Conservation (phyloP, 1,140 invertebrate genomes). For the Agraylea sexmaculata region DNA sequence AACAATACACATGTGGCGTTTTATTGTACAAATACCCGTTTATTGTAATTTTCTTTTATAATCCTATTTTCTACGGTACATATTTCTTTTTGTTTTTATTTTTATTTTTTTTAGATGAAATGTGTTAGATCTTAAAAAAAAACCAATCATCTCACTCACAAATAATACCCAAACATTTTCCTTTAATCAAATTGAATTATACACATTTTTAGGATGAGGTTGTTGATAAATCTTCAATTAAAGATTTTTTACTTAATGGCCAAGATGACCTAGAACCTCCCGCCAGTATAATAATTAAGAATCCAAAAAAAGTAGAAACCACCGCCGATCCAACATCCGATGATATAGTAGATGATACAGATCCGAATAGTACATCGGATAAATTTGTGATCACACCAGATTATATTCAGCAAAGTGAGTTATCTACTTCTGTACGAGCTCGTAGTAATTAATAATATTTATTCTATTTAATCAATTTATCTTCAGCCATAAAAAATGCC, state of each 20-base stretch:
- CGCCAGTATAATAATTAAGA: slow-evolving; percentile 23
- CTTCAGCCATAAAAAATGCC: slow-evolving; percentile 66
- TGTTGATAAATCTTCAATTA: slow-evolving; percentile 4
- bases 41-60: slow-evolving; percentile 15
- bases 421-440: not conserved
- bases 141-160: slow-evolving; percentile 1
- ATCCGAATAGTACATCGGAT: slow-evolving; percentile 36
- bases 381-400: slow-evolving; percentile 78
- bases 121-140: not conserved
- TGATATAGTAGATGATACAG: slow-evolving; percentile 23
- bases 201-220: not conserved
- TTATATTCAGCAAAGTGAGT: slow-evolving; percentile 78
- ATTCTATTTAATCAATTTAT: slow-evolving; percentile 9
- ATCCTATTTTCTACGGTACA: slow-evolving; percentile 4
- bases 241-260: slow-evolving; percentile 21
- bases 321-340: not conserved
- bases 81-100: slow-evolving; percentile 10
- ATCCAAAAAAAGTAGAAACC: slow-evolving; percentile 5
- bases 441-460: slow-evolving; percentile 18
- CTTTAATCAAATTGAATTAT: slow-evolving; percentile 4
- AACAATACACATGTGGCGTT: slow-evolving; percentile 23
- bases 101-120: slow-evolving; percentile 13
- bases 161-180: too few species aligned
- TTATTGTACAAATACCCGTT: slow-evolving; percentile 20
- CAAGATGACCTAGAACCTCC: slow-evolving; percentile 29